Evolutionary conservation across 2,888 invertebrate genomes (phyloP).

Genomic region (Lasius fuliginosus): DNA sequence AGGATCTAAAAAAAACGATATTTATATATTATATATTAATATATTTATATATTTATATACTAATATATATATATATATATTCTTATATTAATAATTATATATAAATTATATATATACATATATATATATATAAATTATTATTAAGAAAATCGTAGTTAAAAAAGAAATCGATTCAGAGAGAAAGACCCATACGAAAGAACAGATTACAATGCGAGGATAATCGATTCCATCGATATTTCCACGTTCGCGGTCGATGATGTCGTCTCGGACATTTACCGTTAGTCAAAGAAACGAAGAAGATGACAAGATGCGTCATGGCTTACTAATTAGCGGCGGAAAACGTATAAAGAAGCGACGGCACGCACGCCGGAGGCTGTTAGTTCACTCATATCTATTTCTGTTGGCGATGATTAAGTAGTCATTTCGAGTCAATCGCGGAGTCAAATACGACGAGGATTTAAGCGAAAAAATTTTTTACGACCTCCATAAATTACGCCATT

Average conservation of each 20-base stretch:
- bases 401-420: neutral
- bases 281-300: slow-evolving; percentile 47
- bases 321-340: slow-evolving; percentile 57
- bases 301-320: slow-evolving; percentile 61
- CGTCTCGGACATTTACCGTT: slow-evolving; percentile 63
- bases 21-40: no score
- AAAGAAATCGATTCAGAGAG: neutral
- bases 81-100: neutral
- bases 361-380: neutral
- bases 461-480: slow-evolving; percentile 4
- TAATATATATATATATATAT: neutral
- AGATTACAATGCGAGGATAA: neutral
- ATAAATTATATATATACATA: no score
- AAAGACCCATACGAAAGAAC: neutral
- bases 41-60: neutral
- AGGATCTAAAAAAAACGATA: no score
- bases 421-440: neutral
- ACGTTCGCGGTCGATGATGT: slow-evolving; percentile 46
- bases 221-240: slow-evolving; percentile 3
- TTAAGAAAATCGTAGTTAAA: neutral
- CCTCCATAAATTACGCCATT: neutral
- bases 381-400: slow-evolving; percentile 49
- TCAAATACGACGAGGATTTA: neutral
- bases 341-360: slow-evolving; percentile 9
- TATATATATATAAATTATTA: neutral